These are phyloP conservation scores for Pterostichus madidus DNA, from an alignment of 2,888 invertebrate genomes.

Conservation along the genomic window DNA sequence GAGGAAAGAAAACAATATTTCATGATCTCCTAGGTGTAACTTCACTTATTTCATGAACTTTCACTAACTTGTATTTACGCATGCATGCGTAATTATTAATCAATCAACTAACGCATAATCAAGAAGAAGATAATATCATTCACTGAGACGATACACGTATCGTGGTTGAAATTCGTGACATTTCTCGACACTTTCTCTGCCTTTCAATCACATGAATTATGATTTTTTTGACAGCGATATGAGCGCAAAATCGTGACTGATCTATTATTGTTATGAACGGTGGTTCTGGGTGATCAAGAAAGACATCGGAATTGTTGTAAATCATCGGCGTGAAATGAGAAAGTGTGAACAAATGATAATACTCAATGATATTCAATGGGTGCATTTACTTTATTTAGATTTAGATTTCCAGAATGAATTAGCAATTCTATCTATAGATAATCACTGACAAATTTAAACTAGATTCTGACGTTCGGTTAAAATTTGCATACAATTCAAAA, in stretches of 20 bases:
- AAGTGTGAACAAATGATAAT: slow-evolving; percentile 40
- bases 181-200: slow-evolving; percentile 54
- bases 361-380: slow-evolving; percentile 1
- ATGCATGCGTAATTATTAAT: slow-evolving; percentile 39
- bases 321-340: slow-evolving; percentile 43
- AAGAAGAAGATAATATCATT: slow-evolving; percentile 14
- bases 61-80: slow-evolving; percentile 25
- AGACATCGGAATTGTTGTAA: slow-evolving; percentile 50
- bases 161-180: slow-evolving; percentile 7
- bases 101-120: slow-evolving; percentile 5
- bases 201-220: slow-evolving; percentile 56
- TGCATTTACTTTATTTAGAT: slow-evolving; percentile 20
- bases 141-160: neutral
- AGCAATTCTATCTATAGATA: too few relatives aligned
- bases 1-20: slow-evolving; percentile 19
- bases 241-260: slow-evolving; percentile 34
- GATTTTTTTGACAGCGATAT: slow-evolving; percentile 53
- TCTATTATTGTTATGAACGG: slow-evolving; percentile 54
- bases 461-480: too few relatives aligned
- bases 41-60: slow-evolving; percentile 18
- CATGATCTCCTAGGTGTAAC: slow-evolving; percentile 15
- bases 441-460: too few relatives aligned
- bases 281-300: slow-evolving; percentile 4
- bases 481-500: too few relatives aligned
- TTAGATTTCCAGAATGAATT: too few relatives aligned